Percentiles rank a stretch among this genome's conserved stretches.
These are phyloP conservation scores for Enteromius treurensis DNA, from an alignment of 2,797 vertebrate species.

Conservation along the genomic window DNA sequence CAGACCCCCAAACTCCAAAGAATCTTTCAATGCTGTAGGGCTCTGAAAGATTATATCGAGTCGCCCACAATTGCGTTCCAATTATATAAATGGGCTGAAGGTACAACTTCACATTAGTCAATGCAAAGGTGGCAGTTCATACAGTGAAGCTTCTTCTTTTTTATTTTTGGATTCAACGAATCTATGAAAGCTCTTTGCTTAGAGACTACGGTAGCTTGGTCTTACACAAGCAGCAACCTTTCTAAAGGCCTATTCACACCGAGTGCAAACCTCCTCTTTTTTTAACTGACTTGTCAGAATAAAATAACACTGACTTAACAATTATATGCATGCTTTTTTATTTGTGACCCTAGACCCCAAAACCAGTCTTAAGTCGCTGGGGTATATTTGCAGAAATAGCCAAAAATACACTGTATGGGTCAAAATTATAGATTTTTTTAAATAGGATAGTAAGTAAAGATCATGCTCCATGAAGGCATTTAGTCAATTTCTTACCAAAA, in stretches of 20 bases:
- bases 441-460: no score
- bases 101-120: conserved; percentile 8
- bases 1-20: not conserved
- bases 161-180: not conserved
- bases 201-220: conserved; percentile 17
- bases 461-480: no score
- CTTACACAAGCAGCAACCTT: conserved; percentile 8
- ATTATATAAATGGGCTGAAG: not conserved
- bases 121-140: not conserved
- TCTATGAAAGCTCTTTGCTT: not conserved
- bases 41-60: not conserved
- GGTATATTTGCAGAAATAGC: no score
- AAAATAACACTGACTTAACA: not conserved
- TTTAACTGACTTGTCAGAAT: not conserved
- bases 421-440: no score
- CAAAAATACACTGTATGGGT: no score
- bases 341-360: no score
- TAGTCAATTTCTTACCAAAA: no score
- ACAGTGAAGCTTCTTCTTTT: not conserved
- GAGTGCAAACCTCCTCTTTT: not conserved
- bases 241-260: conserved; percentile 23
- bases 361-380: no score
- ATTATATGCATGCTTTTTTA: not conserved
- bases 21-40: conserved; percentile 29
- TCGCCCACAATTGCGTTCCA: not conserved